These are phyloP conservation scores for Crossocerus cetratus DNA, from an alignment of 2,888 invertebrate species.

Conservation along the genomic window DNA sequence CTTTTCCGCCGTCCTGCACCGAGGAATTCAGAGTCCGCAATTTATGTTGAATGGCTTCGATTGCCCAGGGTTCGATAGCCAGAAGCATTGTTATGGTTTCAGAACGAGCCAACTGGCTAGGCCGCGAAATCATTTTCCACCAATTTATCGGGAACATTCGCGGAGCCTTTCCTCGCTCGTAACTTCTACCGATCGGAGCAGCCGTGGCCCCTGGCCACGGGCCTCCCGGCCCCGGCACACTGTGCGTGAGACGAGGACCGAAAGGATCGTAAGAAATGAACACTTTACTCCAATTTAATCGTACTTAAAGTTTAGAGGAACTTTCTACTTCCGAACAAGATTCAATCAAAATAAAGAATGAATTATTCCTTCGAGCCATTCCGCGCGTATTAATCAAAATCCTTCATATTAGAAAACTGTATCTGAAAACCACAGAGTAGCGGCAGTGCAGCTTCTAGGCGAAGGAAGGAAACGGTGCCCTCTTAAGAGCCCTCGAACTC, in stretches of 20 bases:
- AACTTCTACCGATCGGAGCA: not conserved
- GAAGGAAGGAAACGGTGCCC: slow-evolving; percentile 9
- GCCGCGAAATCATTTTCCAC: slow-evolving; percentile 50
- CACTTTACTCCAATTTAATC: not conserved
- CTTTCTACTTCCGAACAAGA: not conserved
- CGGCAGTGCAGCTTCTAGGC: slow-evolving; percentile 22
- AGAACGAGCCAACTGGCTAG: slow-evolving; percentile 18
- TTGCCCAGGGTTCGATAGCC: slow-evolving; percentile 33
- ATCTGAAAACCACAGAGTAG: not conserved
- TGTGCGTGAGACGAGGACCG: too few species aligned
- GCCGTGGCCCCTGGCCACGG: not conserved
- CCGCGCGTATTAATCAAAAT: too few species aligned
- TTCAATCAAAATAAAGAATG: not conserved
- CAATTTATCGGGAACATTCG: slow-evolving; percentile 37
- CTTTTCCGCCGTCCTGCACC: too few species aligned
- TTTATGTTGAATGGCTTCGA: slow-evolving; percentile 30
- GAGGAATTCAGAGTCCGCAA: slow-evolving; percentile 39
- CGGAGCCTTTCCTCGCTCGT: too few species aligned
- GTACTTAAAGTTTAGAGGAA: not conserved
- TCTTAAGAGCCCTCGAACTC: slow-evolving; percentile 1
- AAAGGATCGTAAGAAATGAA: not conserved
- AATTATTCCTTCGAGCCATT: too few species aligned
- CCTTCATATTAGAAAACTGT: too few species aligned
- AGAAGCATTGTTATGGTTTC: slow-evolving; percentile 56
- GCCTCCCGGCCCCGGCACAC: too few species aligned